Conservation (phyloP, 2,888 invertebrate genomes). For the Linyphia triangularis region DNA sequence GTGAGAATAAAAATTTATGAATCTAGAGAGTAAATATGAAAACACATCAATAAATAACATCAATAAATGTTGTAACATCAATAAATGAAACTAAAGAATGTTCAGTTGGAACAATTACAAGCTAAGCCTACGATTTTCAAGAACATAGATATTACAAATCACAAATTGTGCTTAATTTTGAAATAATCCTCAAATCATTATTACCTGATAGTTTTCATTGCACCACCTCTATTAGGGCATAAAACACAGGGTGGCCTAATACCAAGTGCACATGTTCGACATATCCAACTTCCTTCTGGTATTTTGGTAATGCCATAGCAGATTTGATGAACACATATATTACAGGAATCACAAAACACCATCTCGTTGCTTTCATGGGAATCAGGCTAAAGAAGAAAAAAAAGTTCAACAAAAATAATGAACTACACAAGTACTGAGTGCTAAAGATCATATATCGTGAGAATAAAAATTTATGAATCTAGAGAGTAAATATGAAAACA, state of each 20-base stretch:
- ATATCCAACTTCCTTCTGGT: constrained; percentile 95
- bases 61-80: too few relatives aligned
- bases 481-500: too few relatives aligned
- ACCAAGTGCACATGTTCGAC: constrained; percentile 94
- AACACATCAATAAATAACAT: too few relatives aligned
- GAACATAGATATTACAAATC: too few relatives aligned
- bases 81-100: too few relatives aligned
- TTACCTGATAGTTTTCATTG: constrained; percentile 87
- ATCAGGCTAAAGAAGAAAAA: constrained; percentile 85
- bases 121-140: too few relatives aligned
- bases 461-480: too few relatives aligned
- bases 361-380: constrained; percentile 99
- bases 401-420: background rate
- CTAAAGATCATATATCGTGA: background rate
- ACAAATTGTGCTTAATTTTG: too few relatives aligned
- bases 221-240: constrained; percentile 98
- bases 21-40: too few relatives aligned
- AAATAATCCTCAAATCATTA: too few relatives aligned
- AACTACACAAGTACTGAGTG: background rate
- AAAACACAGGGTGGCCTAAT: constrained; percentile 89
- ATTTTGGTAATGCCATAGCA: constrained; percentile 98
- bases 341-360: constrained; percentile 99
- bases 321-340: constrained; percentile 99
- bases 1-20: too few relatives aligned
- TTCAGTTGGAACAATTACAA: too few relatives aligned